These are phyloP conservation scores for Acronicta leporina DNA, from an alignment of 2,888 invertebrate genomes.

Conservation along the genomic window DNA sequence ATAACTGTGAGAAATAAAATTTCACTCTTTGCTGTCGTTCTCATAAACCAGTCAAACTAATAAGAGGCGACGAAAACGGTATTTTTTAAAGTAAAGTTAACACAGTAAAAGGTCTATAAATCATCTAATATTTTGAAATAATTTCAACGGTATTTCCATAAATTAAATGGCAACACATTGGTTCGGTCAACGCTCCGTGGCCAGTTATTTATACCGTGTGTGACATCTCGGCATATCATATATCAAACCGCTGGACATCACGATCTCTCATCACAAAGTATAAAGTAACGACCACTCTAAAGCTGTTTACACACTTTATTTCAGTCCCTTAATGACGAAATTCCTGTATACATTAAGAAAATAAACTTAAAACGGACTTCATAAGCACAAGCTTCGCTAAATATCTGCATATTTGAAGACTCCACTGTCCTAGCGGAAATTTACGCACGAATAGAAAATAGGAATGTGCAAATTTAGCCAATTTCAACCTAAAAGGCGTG, in stretches of 20 bases:
- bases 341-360: slow-evolving; percentile 20
- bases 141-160: slow-evolving; percentile 42
- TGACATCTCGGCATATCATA: slow-evolving; percentile 70
- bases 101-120: slow-evolving; percentile 10
- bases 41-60: not conserved
- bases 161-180: slow-evolving; percentile 60
- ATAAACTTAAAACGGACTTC: slow-evolving; percentile 27
- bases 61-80: slow-evolving; percentile 5
- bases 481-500: slow-evolving; percentile 22
- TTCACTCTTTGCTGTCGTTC: not conserved
- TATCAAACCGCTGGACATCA: slow-evolving; percentile 72
- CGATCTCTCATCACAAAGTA: slow-evolving; percentile 69
- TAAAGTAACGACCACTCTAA: slow-evolving; percentile 65
- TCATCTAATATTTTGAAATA: slow-evolving; percentile 20
- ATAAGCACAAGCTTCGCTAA: slow-evolving; percentile 17
- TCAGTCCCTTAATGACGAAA: slow-evolving; percentile 34
- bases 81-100: slow-evolving; percentile 13
- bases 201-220: slow-evolving; percentile 68
- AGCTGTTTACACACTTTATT: slow-evolving; percentile 62
- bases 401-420: slow-evolving; percentile 27
- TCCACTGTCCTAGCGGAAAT: slow-evolving; percentile 17
- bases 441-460: slow-evolving; percentile 17
- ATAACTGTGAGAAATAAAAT: not conserved
- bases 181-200: slow-evolving; percentile 68
- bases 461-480: slow-evolving; percentile 25